Conservation (phyloP, 2,888 invertebrate genomes). For the Helicoverpa assulta region DNA sequence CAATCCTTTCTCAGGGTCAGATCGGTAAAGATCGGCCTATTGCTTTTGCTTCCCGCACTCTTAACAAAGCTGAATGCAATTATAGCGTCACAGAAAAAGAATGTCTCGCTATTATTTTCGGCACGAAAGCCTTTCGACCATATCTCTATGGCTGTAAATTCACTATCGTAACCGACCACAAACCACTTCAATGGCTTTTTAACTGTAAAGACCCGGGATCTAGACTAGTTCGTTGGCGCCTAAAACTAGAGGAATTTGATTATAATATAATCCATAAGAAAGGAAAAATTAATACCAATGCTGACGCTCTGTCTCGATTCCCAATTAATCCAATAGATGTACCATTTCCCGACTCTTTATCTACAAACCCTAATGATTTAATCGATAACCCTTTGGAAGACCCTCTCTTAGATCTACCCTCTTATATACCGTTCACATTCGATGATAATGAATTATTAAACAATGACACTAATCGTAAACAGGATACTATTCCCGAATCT, state of each 20-base stretch:
- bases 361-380: no score
- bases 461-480: neutral
- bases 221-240: neutral
- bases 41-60: neutral
- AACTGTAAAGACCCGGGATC: neutral
- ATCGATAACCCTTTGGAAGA: neutral
- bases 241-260: no score
- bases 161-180: constrained; percentile 2
- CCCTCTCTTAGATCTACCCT: neutral
- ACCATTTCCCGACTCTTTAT: neutral
- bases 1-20: neutral
- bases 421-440: neutral
- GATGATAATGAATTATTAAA: neutral
- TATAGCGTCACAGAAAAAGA: constrained; percentile 7
- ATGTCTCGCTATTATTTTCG: neutral
- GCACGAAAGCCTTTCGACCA: neutral
- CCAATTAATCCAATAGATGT: neutral
- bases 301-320: neutral
- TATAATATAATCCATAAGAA: neutral
- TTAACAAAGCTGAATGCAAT: constrained; percentile 6
- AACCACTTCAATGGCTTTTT: neutral
- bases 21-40: no score
- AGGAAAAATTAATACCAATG: neutral
- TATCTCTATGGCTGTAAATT: neutral
- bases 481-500: no score